A percentile compares a stretch with the other conserved stretches of the same genome.
These are phyloP conservation scores for Galeopsomyia nigrocyanea DNA, from an alignment of 2,888 invertebrate species.

Conservation along the genomic window DNA sequence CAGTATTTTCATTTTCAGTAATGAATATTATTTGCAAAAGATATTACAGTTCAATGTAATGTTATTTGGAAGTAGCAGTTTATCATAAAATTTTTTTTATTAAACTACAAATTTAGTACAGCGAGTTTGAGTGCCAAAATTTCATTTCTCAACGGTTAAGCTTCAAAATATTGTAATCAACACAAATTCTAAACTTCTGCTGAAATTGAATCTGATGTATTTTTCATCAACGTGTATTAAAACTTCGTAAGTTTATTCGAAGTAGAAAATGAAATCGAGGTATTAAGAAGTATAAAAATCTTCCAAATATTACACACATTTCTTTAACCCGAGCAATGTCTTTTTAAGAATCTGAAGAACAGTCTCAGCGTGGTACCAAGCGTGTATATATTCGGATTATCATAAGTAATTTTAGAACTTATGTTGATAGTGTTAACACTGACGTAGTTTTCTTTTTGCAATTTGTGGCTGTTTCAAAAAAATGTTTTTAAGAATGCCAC, in stretches of 20 bases:
- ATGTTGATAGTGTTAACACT: conserved; percentile 45
- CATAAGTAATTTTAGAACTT: conserved; percentile 52
- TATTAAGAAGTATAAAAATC: conserved; percentile 10
- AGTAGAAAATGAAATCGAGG: conserved; percentile 12
- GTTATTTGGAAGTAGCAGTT: too few relatives aligned
- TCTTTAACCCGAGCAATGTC: conserved; percentile 37
- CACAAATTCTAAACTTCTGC: too few relatives aligned
- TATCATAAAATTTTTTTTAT: too few relatives aligned
- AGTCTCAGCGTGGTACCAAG: conserved; percentile 52
- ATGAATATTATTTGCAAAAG: too few relatives aligned
- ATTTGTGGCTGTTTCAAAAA: conserved; percentile 26
- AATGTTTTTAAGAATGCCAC: conserved; percentile 42
- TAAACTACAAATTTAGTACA: too few relatives aligned
- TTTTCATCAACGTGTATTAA: too few relatives aligned
- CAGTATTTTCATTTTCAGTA: conserved; percentile 38
- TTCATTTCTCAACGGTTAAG: too few relatives aligned
- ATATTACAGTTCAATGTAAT: too few relatives aligned
- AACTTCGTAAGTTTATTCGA: conserved; percentile 8
- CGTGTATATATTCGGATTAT: conserved; percentile 53
- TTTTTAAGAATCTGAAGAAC: conserved; percentile 32
- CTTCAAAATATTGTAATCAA: too few relatives aligned
- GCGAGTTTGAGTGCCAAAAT: too few relatives aligned
- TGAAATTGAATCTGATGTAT: too few relatives aligned
- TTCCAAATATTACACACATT: conserved; percentile 14
- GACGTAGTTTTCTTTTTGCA: conserved; percentile 26